Percentiles rank a stretch among this genome's conserved stretches.
These are phyloP conservation scores for Calliopsis andreniformis DNA, from an alignment of 1,140 invertebrate genomes.

Conservation along the genomic window DNA sequence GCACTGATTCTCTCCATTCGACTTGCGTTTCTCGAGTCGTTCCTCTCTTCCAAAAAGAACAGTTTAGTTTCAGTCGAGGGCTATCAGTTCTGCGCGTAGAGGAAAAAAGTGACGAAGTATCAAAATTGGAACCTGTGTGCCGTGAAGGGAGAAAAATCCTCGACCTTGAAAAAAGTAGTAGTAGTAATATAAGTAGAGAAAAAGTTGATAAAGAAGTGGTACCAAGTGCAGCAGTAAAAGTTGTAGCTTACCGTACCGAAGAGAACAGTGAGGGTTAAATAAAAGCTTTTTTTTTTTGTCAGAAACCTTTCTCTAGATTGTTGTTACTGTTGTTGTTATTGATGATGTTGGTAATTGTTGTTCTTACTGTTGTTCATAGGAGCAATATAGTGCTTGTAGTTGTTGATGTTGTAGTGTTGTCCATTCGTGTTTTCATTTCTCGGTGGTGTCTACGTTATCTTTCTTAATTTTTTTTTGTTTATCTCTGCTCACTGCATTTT, in stretches of 20 bases:
- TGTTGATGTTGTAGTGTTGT: constrained; percentile 58
- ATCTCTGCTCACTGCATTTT: neutral
- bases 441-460: constrained; percentile 47
- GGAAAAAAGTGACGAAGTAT: neutral
- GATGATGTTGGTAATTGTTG: constrained; percentile 44
- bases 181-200: constrained; percentile 28
- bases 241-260: constrained; percentile 75
- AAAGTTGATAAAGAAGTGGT: constrained; percentile 48
- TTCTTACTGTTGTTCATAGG: constrained; percentile 59
- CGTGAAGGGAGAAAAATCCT: neutral
- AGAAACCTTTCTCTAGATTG: constrained; percentile 29
- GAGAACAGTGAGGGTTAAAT: constrained; percentile 62
- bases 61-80: no score
- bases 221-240: constrained; percentile 57
- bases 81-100: constrained; percentile 29
- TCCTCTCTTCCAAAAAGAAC: no score
- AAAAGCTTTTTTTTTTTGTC: constrained; percentile 43
- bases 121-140: constrained; percentile 7
- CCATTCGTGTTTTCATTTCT: constrained; percentile 63
- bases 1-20: constrained; percentile 6
- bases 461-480: constrained; percentile 14
- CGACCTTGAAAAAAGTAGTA: neutral
- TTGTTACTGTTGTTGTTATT: constrained; percentile 60
- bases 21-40: no score
- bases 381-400: constrained; percentile 40